Conservation (phyloP, 2,113 vertebrate genomes). For the Coturnix japonica region DNA sequence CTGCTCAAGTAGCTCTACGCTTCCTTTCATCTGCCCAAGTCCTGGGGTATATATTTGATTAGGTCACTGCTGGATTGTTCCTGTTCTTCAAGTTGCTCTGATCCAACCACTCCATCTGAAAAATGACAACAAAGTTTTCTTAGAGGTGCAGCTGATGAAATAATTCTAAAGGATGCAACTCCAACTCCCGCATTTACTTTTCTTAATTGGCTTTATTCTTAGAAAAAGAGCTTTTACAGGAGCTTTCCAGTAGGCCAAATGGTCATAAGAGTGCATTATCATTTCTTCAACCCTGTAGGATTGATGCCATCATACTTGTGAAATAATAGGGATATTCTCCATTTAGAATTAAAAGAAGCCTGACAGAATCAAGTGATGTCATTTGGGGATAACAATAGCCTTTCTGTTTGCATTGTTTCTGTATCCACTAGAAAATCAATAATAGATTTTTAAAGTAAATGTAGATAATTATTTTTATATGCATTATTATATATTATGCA, state of each 20-base stretch:
- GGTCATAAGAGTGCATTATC: not conserved
- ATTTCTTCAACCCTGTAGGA: not conserved
- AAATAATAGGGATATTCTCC: not conserved
- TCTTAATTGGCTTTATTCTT: not conserved
- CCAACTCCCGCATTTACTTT: not conserved
- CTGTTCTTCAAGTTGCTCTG: not conserved
- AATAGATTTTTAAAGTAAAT: not conserved
- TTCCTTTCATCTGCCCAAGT: not conserved
- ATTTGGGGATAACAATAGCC: not conserved
- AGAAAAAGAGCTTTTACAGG: not conserved
- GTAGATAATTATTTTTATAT: not conserved
- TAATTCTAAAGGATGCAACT: not conserved
- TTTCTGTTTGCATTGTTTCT: not conserved
- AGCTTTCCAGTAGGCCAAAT: not conserved
- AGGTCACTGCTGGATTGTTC: not conserved
- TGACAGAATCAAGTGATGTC: not conserved
- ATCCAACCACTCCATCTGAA: not conserved
- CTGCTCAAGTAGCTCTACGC: not conserved
- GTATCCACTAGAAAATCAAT: not conserved
- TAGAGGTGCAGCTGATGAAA: not conserved
- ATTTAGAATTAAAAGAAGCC: conserved; percentile 4
- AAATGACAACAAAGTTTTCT: not conserved
- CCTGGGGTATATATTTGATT: not conserved
- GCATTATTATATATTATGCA: not conserved
- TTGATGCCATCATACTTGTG: not conserved